Percentiles rank a stretch among this genome's conserved stretches.
Conservation (phyloP, 2,888 invertebrate genomes). For the Halictus quadricinctus region DNA sequence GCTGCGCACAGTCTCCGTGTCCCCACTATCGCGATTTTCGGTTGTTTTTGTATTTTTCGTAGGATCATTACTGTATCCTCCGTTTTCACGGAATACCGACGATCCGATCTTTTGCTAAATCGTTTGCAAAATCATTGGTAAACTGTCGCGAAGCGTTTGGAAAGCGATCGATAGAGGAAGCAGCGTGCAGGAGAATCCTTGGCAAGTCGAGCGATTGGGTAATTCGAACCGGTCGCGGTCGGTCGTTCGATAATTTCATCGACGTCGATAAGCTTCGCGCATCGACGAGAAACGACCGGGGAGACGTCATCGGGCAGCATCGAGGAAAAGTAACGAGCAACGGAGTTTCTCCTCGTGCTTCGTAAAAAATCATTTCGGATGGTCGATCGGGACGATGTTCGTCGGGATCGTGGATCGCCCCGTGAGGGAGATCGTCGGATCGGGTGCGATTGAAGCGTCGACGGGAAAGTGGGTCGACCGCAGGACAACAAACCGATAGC, state of each 20-base stretch:
- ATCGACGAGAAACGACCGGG: background rate
- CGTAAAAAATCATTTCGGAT: background rate
- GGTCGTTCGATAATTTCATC: background rate
- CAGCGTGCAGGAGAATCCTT: background rate
- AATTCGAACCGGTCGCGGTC: background rate
- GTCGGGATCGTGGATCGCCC: background rate
- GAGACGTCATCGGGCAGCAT: background rate
- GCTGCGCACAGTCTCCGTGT: slow-evolving; percentile 72
- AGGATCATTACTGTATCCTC: background rate
- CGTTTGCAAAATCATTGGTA: background rate
- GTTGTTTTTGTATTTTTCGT: slow-evolving; percentile 38
- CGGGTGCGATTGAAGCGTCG: slow-evolving; percentile 8
- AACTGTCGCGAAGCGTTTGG: background rate
- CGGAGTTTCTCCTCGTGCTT: background rate
- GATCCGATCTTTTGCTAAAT: background rate
- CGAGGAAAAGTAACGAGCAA: no score
- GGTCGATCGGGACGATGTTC: background rate
- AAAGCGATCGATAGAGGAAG: slow-evolving; percentile 13
- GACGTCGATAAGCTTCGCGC: background rate
- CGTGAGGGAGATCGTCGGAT: background rate
- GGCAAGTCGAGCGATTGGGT: background rate
- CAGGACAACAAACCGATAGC: slow-evolving; percentile 62
- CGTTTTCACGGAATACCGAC: background rate
- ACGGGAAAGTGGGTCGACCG: slow-evolving; percentile 55
- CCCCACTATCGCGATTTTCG: slow-evolving; percentile 58